Percentiles rank a stretch among this genome's conserved stretches.
Evolutionary conservation across 2,888 invertebrate genomes (phyloP).

Genomic region (Himalopsyche kuldschensis): DNA sequence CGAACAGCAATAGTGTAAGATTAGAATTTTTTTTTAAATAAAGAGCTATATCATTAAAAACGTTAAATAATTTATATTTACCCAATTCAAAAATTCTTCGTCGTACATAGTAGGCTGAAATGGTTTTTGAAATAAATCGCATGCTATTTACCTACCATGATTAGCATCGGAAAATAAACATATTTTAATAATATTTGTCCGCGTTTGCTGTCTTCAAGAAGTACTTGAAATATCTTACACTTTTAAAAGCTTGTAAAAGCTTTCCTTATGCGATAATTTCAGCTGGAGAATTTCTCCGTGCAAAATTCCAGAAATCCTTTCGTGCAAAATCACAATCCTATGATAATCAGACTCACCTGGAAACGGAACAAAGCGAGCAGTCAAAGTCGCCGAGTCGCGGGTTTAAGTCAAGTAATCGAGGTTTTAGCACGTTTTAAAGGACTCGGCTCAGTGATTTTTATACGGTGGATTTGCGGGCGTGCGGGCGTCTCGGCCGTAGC

Average conservation of each 20-base stretch:
- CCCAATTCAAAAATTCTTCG: too few species aligned
- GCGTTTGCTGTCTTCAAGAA: too few species aligned
- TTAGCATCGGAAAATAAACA: too few species aligned
- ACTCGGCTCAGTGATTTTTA: constrained; percentile 48
- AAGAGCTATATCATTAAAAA: too few species aligned
- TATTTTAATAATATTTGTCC: too few species aligned
- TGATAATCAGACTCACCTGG: constrained; percentile 9
- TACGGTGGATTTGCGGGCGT: constrained; percentile 62
- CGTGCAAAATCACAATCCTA: not conserved
- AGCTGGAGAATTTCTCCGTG: not conserved
- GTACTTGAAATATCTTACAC: too few species aligned
- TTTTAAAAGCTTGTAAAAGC: not conserved
- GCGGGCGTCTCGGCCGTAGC: constrained; percentile 28
- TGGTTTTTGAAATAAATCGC: too few species aligned
- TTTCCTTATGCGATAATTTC: not conserved
- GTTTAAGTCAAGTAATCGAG: constrained; percentile 38
- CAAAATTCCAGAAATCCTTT: not conserved
- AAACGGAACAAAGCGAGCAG: not conserved
- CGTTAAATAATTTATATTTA: too few species aligned
- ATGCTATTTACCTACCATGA: too few species aligned
- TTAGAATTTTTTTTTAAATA: too few species aligned
- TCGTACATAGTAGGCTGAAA: too few species aligned
- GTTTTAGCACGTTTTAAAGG: constrained; percentile 40
- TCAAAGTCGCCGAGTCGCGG: constrained; percentile 13
- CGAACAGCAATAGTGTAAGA: too few species aligned